Percentiles rank a stretch among this genome's conserved stretches.
These are phyloP conservation scores for Epirrita christyi DNA, from an alignment of 2,888 invertebrate genomes.

Conservation along the genomic window DNA sequence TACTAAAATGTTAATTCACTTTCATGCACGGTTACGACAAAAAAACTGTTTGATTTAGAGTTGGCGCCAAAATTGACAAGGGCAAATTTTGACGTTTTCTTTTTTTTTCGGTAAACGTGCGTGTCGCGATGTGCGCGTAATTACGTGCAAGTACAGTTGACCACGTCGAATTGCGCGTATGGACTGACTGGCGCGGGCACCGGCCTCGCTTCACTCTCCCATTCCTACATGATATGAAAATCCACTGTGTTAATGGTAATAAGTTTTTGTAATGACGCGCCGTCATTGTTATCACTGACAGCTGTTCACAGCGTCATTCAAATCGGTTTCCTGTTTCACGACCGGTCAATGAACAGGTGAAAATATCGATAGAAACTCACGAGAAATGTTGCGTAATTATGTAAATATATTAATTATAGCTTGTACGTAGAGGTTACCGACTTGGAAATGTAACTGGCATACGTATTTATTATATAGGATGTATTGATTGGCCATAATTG, in stretches of 20 bases:
- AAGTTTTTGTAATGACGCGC: conserved; percentile 52
- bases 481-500: neutral
- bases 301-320: conserved; percentile 49
- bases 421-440: conserved; percentile 35
- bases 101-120: conserved; percentile 55
- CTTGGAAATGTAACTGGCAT: conserved; percentile 23
- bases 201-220: conserved; percentile 80
- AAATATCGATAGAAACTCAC: conserved; percentile 49
- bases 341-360: conserved; percentile 42
- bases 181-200: conserved; percentile 74
- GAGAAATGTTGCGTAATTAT: conserved; percentile 47
- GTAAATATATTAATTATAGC: conserved; percentile 42
- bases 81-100: conserved; percentile 40
- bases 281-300: conserved; percentile 57
- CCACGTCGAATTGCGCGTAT: conserved; percentile 82
- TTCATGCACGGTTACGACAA: conserved; percentile 63
- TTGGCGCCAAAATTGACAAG: conserved; percentile 20
- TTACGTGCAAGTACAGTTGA: conserved; percentile 71
- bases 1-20: conserved; percentile 74
- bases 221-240: conserved; percentile 77
- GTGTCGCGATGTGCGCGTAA: conserved; percentile 50
- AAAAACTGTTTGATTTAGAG: conserved; percentile 16
- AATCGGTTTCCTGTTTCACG: conserved; percentile 41
- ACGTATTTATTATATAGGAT: conserved; percentile 14
- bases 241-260: conserved; percentile 66